Evolutionary conservation across 2,888 invertebrate genomes (phyloP).

Genomic region (Diabrotica balteata): DNA sequence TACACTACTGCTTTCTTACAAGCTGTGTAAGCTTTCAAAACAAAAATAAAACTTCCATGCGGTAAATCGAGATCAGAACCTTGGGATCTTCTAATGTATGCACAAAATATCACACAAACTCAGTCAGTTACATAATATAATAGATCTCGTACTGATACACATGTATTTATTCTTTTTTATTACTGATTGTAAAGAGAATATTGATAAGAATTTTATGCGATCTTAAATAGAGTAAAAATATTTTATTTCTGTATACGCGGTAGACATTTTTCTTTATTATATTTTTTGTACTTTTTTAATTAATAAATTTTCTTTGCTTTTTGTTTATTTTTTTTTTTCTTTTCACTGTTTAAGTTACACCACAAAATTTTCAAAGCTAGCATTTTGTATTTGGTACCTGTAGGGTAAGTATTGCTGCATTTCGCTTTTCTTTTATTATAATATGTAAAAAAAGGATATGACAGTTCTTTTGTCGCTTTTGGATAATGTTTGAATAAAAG

Average conservation of each 20-base stretch:
- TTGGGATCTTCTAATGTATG: too few relatives aligned
- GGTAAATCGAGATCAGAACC: too few relatives aligned
- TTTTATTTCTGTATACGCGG: conserved; percentile 23
- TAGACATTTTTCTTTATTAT: conserved; percentile 32
- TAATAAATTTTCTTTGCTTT: conserved; percentile 23
- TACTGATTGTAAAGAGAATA: too few relatives aligned
- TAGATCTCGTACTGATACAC: too few relatives aligned
- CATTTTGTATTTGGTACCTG: background rate
- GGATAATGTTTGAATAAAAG: background rate
- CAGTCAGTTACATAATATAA: too few relatives aligned
- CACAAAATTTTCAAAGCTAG: conserved; percentile 7
- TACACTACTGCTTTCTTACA: too few relatives aligned
- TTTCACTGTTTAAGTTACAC: conserved; percentile 9
- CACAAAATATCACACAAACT: too few relatives aligned
- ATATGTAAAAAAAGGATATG: background rate
- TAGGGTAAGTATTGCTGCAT: conserved; percentile 24
- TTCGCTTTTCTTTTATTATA: conserved; percentile 5
- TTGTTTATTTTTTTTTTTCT: conserved; percentile 19
- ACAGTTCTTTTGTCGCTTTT: background rate
- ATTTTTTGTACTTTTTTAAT: conserved; percentile 26
- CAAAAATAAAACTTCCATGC: too few relatives aligned
- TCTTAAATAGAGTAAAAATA: background rate
- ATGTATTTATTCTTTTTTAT: too few relatives aligned
- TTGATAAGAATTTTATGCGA: too few relatives aligned
- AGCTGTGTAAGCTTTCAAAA: too few relatives aligned